phyloP scores from a whole-genome alignment of 2,113 vertebrate genomes.

The Syrrhaptes paradoxus region DNA sequence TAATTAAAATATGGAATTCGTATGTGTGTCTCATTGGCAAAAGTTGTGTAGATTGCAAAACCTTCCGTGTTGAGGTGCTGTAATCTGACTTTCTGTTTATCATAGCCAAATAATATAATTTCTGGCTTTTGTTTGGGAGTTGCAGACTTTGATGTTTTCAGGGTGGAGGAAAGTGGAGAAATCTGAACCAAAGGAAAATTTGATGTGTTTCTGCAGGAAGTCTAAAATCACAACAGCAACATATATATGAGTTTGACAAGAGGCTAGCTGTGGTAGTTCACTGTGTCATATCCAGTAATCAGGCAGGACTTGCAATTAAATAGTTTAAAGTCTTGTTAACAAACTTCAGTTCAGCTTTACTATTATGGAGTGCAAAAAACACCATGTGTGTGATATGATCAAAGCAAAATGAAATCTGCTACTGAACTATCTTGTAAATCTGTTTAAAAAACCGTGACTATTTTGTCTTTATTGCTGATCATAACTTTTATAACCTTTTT shows the following conservation, averaged over 20 bases:
- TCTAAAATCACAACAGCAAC: fast-evolving
- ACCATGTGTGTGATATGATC: fast-evolving
- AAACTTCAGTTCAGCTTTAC: not conserved
- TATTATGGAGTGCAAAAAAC: not conserved
- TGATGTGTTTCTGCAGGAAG: not conserved
- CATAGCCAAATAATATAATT: not conserved
- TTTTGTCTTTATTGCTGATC: not conserved
- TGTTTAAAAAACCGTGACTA: not conserved
- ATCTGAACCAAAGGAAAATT: not conserved
- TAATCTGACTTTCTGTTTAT: not conserved
- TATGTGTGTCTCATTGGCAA: fast-evolving
- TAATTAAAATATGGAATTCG: not conserved
- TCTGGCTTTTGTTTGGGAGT: not conserved
- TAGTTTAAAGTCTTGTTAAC: not conserved
- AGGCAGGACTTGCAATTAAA: not conserved
- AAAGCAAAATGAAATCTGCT: not conserved
- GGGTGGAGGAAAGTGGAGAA: not conserved
- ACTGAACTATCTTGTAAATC: not conserved
- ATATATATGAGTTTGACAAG: not conserved
- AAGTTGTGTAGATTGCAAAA: fast-evolving
- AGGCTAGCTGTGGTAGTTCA: not conserved
- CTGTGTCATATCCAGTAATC: not conserved
- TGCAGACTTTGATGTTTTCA: not conserved
- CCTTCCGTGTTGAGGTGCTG: not conserved
- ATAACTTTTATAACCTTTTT: not conserved